Conservation (phyloP, 30 jellyfish, hydroid and myxozoan species). For the Hydractinia echinata region DNA sequence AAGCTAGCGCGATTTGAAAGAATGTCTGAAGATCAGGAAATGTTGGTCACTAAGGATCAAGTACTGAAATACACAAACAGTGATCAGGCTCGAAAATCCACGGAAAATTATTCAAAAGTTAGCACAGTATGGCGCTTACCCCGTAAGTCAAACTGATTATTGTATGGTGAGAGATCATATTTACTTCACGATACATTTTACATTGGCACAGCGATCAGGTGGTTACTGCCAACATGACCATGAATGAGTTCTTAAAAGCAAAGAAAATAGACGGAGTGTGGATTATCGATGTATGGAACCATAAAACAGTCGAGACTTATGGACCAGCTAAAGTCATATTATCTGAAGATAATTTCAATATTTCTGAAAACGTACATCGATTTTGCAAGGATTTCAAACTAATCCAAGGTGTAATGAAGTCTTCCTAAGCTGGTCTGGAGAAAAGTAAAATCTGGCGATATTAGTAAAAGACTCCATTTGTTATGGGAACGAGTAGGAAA, state of each 20-base stretch:
- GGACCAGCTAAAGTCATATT: conserved; percentile 12
- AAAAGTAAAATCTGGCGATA: neutral
- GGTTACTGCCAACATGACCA: conserved; percentile 13
- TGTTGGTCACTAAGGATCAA: conserved; percentile 1
- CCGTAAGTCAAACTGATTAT: neutral
- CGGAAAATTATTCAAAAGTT: too few relatives aligned
- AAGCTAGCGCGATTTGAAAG: conserved; percentile 3
- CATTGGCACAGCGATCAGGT: conserved; percentile 8
- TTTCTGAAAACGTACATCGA: neutral
- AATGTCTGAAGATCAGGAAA: neutral
- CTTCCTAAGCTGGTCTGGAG: conserved; percentile 16
- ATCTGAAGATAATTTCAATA: neutral
- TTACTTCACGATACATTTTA: neutral
- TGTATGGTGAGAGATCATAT: conserved; percentile 4
- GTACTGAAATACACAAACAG: neutral
- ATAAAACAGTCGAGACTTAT: conserved; percentile 9
- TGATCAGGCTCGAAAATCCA: too few relatives aligned
- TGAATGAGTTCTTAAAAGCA: neutral
- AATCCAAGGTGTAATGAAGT: conserved; percentile 9
- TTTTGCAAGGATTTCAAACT: neutral
- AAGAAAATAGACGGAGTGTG: neutral
- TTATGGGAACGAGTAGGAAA: conserved; percentile 14
- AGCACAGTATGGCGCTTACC: neutral
- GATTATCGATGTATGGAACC: conserved; percentile 14
- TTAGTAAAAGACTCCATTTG: conserved; percentile 4